Evolutionary conservation across 2,888 invertebrate species (phyloP).

Genomic region (Helicoverpa assulta): DNA sequence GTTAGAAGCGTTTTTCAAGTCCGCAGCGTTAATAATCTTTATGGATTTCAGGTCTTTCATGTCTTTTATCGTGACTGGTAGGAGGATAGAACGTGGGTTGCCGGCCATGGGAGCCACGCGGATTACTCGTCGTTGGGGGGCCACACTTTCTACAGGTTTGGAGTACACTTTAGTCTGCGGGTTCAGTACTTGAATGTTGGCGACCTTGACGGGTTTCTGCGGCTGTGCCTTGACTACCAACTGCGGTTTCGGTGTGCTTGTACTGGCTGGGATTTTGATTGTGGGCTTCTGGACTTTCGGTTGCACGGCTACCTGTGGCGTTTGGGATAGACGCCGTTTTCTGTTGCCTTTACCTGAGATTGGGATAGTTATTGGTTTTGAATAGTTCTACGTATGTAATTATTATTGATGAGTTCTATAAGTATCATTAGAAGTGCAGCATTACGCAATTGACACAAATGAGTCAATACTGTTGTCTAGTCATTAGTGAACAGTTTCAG

Average conservation of each 20-base stretch:
- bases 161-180: constrained; percentile 86
- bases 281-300: constrained; percentile 85
- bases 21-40: constrained; percentile 93
- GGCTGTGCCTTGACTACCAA: constrained; percentile 86
- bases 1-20: constrained; percentile 88
- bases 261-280: constrained; percentile 74
- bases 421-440: not conserved
- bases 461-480: constrained; percentile 14
- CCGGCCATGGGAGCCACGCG: constrained; percentile 87
- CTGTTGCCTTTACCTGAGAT: constrained; percentile 80
- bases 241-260: constrained; percentile 78
- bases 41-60: constrained; percentile 93
- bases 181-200: constrained; percentile 85
- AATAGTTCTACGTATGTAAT: not conserved
- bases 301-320: constrained; percentile 80
- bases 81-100: constrained; percentile 92
- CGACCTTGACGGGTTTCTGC: constrained; percentile 83
- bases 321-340: constrained; percentile 85
- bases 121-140: constrained; percentile 84
- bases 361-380: constrained; percentile 11
- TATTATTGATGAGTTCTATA: constrained; percentile 13
- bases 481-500: constrained; percentile 12
- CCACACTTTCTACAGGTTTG: constrained; percentile 84
- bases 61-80: constrained; percentile 93
- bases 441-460: not conserved